These are phyloP conservation scores for Scleropages formosus DNA, from an alignment of 2,797 vertebrate species.

Conservation along the genomic window DNA sequence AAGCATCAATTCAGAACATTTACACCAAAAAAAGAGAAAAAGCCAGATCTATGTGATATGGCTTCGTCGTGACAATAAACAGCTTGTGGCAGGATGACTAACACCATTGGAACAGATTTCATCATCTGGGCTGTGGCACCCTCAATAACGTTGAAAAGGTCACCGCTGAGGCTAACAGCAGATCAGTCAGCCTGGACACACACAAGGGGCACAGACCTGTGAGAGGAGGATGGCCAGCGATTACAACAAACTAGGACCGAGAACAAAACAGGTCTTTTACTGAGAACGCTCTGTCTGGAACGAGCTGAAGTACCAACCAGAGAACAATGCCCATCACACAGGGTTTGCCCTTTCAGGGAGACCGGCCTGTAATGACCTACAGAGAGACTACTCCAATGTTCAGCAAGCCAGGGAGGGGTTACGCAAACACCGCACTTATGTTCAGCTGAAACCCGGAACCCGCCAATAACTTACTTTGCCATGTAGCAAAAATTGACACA, in stretches of 20 bases:
- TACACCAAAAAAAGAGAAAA: background rate
- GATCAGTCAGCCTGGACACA: constrained; percentile 47
- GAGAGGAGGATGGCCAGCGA: constrained; percentile 51
- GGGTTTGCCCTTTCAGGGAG: constrained; percentile 57
- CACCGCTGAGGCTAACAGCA: constrained; percentile 50
- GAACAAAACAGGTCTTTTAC: constrained; percentile 35
- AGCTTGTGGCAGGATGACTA: background rate
- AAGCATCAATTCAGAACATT: background rate
- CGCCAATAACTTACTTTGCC: too few relatives aligned
- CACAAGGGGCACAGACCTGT: constrained; percentile 62
- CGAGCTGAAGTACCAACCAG: constrained; percentile 59
- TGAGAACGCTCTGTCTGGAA: constrained; percentile 45
- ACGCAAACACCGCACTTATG: too few relatives aligned
- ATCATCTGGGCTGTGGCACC: constrained; percentile 43
- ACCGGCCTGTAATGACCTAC: constrained; percentile 60
- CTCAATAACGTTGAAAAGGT: constrained; percentile 58
- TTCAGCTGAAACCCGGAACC: background rate
- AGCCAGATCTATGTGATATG: background rate
- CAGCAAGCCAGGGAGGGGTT: background rate
- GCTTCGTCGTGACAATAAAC: background rate
- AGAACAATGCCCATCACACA: constrained; percentile 70
- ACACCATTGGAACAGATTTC: background rate
- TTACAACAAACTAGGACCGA: constrained; percentile 37
- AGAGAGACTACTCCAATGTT: too few relatives aligned
- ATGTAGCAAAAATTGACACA: too few relatives aligned